phyloP scores from a whole-genome alignment of 2,888 invertebrate species.

The Leuctra nigra region DNA sequence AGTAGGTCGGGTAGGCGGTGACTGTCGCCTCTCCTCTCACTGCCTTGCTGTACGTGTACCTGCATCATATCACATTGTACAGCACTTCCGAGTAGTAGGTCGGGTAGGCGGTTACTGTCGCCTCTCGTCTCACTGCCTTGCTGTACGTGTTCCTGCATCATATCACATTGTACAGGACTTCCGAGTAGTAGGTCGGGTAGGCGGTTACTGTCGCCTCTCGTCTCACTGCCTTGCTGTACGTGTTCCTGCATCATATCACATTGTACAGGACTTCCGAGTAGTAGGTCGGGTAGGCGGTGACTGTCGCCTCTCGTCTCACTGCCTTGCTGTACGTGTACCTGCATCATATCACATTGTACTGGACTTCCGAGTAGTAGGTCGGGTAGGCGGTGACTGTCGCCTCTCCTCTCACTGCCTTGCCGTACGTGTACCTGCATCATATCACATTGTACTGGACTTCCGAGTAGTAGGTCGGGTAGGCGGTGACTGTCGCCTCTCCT shows the following conservation, averaged over 20 bases:
- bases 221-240: slow-evolving; percentile 77
- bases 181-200: slow-evolving; percentile 74
- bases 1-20: slow-evolving; percentile 76
- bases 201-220: slow-evolving; percentile 81
- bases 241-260: slow-evolving; percentile 55
- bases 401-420: slow-evolving; percentile 79
- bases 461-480: slow-evolving; percentile 76
- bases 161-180: slow-evolving; percentile 55
- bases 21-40: slow-evolving; percentile 81
- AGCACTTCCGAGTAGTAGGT: slow-evolving; percentile 71
- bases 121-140: slow-evolving; percentile 77
- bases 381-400: slow-evolving; percentile 79
- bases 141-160: slow-evolving; percentile 71
- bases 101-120: slow-evolving; percentile 77
- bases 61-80: slow-evolving; percentile 45
- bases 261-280: slow-evolving; percentile 66
- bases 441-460: slow-evolving; percentile 57
- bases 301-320: slow-evolving; percentile 76
- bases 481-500: slow-evolving; percentile 78
- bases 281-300: slow-evolving; percentile 77
- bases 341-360: slow-evolving; percentile 45
- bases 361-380: slow-evolving; percentile 67
- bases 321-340: slow-evolving; percentile 83
- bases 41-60: slow-evolving; percentile 79
- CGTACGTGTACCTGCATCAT: slow-evolving; percentile 66